Evolutionary conservation across 1,140 invertebrate genomes (phyloP), one percentile per base, ranked within the genome.

Genomic region (Goniozus legneri): DNA sequence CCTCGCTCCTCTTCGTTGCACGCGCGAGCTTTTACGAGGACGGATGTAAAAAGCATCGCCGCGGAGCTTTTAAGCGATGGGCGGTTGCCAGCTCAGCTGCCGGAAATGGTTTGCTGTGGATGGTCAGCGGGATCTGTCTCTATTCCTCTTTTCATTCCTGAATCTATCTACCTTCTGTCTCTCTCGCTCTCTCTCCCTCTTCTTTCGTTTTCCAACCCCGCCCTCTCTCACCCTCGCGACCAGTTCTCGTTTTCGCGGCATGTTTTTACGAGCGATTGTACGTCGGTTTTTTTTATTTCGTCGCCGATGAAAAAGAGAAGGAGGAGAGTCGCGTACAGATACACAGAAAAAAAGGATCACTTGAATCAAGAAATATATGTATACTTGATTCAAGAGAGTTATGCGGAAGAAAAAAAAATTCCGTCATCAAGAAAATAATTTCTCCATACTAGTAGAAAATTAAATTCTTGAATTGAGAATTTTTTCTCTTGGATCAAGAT

Each of bases 91-190:
- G 32, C 38, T 38, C 37, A 44, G 35, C 44, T 21, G 37, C 32
- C 35, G 39, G 32, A 51, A 55, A 55, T 55, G 27, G 24, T 33
- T 43, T 37, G 24, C 39, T 20, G 18, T 30, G 35, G 43, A 43
- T 31, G 52, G 52, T 44, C 48, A 47, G 48, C 47, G 30, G 43
- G 55, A 47, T 45, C 21, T 32, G 16, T 19, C 21, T 35, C 27
- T 37, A 41, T 37, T 45, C 15, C n/a, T n/a, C n/a, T n/a, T n/a
- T n/a, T n/a, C n/a, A n/a, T n/a, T n/a, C n/a, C n/a, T n/a, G n/a
- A n/a, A n/a, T n/a, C n/a, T n/a, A 27, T 10, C 24, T 27, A n/a
- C 14, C 14, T 30, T 43, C 24, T 30, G 22, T 1, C 2, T 15
- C 14, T 24, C 3, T 19, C 14, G 7, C 2, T 27, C 24, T 27